A percentile compares a stretch with the other conserved stretches of the same genome.
phyloP scores from a whole-genome alignment of 1,140 invertebrate genomes.

The Scaptomyza graminum region DNA sequence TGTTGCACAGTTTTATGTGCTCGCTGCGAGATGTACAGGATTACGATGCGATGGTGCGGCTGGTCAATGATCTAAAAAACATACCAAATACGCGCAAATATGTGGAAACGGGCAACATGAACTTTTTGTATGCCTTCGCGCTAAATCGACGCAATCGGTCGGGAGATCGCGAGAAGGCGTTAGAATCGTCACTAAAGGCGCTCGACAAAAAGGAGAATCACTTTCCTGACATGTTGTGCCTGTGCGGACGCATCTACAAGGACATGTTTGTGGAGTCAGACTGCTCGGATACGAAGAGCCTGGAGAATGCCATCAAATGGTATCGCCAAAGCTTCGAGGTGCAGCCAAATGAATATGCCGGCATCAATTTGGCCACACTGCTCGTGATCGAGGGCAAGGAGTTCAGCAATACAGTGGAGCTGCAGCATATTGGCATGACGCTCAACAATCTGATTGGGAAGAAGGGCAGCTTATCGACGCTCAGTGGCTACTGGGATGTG shows the following conservation, averaged over 20 bases:
- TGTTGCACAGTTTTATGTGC: conserved; percentile 96
- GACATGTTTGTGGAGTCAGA: conserved; percentile 99
- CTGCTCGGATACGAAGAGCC: conserved; percentile 94
- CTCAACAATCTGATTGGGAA: conserved; percentile 99
- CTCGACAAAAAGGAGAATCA: conserved; percentile 96
- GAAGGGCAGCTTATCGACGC: conserved; percentile 96
- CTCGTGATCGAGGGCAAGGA: conserved; percentile 99
- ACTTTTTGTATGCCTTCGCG: conserved; percentile 98
- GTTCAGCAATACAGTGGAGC: conserved; percentile 94
- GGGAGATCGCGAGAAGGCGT: conserved; percentile 96
- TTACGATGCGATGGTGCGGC: conserved; percentile 98
- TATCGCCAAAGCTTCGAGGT: conserved; percentile 99
- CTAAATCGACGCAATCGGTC: conserved; percentile 97
- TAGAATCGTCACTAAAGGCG: conserved; percentile 95
- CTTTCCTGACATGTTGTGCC: conserved; percentile 98
- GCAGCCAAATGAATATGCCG: conserved; percentile 99
- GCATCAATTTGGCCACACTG: conserved; percentile 98
- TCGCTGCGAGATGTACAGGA: conserved; percentile 97
- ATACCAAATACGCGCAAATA: conserved; percentile 96
- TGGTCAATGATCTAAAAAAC: conserved; percentile 97
- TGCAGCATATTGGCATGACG: conserved; percentile 94
- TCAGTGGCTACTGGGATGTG: conserved; percentile 99
- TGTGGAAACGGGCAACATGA: conserved; percentile 94
- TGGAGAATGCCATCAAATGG: conserved; percentile 98
- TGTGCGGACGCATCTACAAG: conserved; percentile 99